Evolutionary conservation across 2,113 vertebrate genomes (phyloP).

Genomic region (Gavia stellata): DNA sequence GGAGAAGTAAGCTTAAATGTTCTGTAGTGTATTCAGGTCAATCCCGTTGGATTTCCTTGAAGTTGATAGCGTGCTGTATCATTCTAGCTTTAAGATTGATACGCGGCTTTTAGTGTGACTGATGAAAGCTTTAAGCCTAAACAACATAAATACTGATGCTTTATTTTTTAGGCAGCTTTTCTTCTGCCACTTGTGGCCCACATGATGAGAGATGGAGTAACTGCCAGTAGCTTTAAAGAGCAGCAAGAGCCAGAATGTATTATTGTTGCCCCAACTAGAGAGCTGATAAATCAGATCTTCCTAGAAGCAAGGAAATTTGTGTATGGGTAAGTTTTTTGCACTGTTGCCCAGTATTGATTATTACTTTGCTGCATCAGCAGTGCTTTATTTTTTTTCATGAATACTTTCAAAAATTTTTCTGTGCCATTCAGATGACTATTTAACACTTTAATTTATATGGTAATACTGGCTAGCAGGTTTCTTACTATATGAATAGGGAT

Average conservation of each 20-base stretch:
- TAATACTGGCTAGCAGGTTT: not conserved
- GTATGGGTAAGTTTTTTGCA: constrained; percentile 77
- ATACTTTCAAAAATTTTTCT: not conserved
- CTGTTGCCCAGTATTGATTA: not conserved
- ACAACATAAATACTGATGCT: not conserved
- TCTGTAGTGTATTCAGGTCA: not conserved
- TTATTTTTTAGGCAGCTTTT: constrained; percentile 83
- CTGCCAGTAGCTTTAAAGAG: constrained; percentile 82
- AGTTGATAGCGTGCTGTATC: not conserved
- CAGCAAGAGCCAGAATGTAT: constrained; percentile 87
- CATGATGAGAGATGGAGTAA: constrained; percentile 83
- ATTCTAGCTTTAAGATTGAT: not conserved
- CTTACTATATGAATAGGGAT: not conserved
- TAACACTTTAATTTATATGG: not conserved
- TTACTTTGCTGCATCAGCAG: not conserved
- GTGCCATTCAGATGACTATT: accelerated
- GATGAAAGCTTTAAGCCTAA: not conserved
- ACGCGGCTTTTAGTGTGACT: not conserved
- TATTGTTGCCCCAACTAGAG: constrained; percentile 91
- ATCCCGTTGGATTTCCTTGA: not conserved
- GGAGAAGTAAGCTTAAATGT: not conserved
- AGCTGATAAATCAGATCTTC: constrained; percentile 92
- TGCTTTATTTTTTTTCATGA: not conserved
- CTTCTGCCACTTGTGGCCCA: constrained; percentile 88
- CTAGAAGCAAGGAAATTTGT: constrained; percentile 92